Percentiles rank a stretch among this genome's conserved stretches.
Conservation (phyloP, 2,797 vertebrate genomes). For the Alfaro cultratus region DNA sequence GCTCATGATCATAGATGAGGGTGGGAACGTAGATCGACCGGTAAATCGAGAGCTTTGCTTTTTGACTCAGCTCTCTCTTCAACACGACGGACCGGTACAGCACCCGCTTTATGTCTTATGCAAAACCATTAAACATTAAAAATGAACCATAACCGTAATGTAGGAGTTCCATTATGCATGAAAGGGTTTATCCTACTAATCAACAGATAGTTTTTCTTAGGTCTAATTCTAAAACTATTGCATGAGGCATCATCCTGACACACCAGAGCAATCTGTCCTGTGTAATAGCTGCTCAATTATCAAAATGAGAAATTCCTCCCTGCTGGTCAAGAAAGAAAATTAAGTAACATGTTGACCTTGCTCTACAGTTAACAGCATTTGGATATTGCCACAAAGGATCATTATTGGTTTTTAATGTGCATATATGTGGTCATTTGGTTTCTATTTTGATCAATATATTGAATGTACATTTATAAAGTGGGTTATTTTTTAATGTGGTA, state of each 20-base stretch:
- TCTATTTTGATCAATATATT: background rate
- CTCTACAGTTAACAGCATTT: slow-evolving; percentile 56
- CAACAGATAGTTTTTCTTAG: slow-evolving; percentile 31
- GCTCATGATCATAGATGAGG: too few species aligned
- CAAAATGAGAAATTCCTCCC: slow-evolving; percentile 34
- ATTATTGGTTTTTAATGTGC: background rate
- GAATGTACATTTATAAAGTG: too few species aligned
- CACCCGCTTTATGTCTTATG: background rate
- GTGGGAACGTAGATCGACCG: too few species aligned
- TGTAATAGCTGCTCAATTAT: slow-evolving; percentile 17
- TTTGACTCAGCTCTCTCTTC: too few species aligned
- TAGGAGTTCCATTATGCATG: slow-evolving; percentile 31
- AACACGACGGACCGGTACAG: too few species aligned
- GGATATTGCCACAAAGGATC: slow-evolving; percentile 6
- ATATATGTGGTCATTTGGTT: background rate
- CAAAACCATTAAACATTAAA: background rate
- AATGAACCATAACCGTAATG: slow-evolving; percentile 3
- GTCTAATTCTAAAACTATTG: slow-evolving; percentile 39
- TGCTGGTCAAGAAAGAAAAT: slow-evolving; percentile 19
- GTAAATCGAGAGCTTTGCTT: too few species aligned
- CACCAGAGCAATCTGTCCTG: slow-evolving; percentile 8
- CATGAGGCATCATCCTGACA: slow-evolving; percentile 17
- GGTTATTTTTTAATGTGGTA: background rate
- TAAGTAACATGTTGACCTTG: slow-evolving; percentile 50
- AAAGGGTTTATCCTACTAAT: background rate